Conservation (phyloP, 92 coral and sea anemone species). For the Blastomussa wellsi region DNA sequence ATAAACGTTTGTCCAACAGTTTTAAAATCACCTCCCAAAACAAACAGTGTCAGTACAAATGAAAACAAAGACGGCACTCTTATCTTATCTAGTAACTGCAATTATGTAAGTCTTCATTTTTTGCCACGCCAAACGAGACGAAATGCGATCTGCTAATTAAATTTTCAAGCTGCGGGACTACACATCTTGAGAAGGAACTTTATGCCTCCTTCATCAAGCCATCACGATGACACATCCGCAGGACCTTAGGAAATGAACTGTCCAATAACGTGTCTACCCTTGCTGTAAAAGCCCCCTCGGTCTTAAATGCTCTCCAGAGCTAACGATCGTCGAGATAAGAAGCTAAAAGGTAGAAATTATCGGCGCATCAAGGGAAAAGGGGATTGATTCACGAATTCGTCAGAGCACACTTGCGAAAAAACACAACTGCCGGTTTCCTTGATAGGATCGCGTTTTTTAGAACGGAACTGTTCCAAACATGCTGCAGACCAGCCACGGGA, state of each 20-base stretch:
- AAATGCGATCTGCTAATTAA: slow-evolving; percentile 88
- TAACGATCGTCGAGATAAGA: slow-evolving; percentile 35
- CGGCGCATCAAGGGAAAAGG: slow-evolving; percentile 33
- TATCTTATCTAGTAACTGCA: slow-evolving; percentile 96
- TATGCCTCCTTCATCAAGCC: slow-evolving; percentile 81
- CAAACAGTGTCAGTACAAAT: slow-evolving; percentile 65
- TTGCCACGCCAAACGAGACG: slow-evolving; percentile 79
- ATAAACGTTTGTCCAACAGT: slow-evolving; percentile 57
- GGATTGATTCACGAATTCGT: slow-evolving; percentile 7
- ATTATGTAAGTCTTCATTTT: slow-evolving; percentile 75
- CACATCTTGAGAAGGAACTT: slow-evolving; percentile 74
- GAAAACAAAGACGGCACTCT: slow-evolving; percentile 64
- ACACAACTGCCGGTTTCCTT: slow-evolving; percentile 13
- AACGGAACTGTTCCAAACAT: slow-evolving; percentile 22
- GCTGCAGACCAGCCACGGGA: slow-evolving; percentile 76
- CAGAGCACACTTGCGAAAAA: not conserved
- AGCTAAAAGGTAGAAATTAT: slow-evolving; percentile 48
- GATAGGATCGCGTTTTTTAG: not conserved
- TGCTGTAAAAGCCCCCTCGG: slow-evolving; percentile 39
- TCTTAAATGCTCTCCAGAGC: slow-evolving; percentile 46
- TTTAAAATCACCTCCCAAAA: slow-evolving; percentile 15
- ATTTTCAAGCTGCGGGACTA: slow-evolving; percentile 69
- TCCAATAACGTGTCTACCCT: slow-evolving; percentile 65
- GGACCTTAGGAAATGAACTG: slow-evolving; percentile 43
- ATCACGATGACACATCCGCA: slow-evolving; percentile 70